A percentile compares a stretch with the other conserved stretches of the same genome.
These are phyloP conservation scores for Parnassius orleans DNA, from an alignment of 2,888 invertebrate species.

Conservation along the genomic window DNA sequence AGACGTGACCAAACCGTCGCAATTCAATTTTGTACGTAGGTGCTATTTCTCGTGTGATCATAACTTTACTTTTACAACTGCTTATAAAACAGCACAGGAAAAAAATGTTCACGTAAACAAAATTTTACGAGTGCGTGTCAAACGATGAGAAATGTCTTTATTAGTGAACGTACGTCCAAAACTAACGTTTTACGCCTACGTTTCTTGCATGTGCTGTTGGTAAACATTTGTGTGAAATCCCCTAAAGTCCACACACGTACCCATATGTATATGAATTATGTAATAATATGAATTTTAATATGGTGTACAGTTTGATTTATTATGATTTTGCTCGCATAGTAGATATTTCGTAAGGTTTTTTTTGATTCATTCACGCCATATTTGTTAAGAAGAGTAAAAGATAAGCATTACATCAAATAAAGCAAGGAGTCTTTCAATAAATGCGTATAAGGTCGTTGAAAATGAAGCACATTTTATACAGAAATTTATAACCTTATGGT, in stretches of 20 bases:
- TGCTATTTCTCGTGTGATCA: constrained; percentile 45
- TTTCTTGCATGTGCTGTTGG: constrained; percentile 29
- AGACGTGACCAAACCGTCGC: constrained; percentile 22
- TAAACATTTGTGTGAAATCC: constrained; percentile 21
- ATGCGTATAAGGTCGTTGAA: too few relatives aligned
- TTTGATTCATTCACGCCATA: too few relatives aligned
- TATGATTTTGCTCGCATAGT: background rate
- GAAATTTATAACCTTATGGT: too few relatives aligned
- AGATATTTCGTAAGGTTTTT: too few relatives aligned
- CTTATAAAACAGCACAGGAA: constrained; percentile 46
- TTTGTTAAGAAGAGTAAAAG: too few relatives aligned
- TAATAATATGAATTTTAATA: constrained; percentile 18
- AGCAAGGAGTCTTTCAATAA: too few relatives aligned
- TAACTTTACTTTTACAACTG: constrained; percentile 34
- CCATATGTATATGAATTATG: constrained; percentile 9
- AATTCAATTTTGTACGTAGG: constrained; percentile 28
- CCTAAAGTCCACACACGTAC: constrained; percentile 12
- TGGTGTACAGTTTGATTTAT: constrained; percentile 2
- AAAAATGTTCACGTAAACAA: constrained; percentile 49
- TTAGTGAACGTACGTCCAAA: constrained; percentile 55
- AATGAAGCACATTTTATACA: too few relatives aligned
- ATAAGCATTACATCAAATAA: too few relatives aligned
- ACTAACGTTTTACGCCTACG: constrained; percentile 59
- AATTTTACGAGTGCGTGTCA: constrained; percentile 56
- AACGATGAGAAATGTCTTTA: constrained; percentile 63